phyloP scores from a whole-genome alignment of 2,888 invertebrate genomes.

The Plusia festucae region DNA sequence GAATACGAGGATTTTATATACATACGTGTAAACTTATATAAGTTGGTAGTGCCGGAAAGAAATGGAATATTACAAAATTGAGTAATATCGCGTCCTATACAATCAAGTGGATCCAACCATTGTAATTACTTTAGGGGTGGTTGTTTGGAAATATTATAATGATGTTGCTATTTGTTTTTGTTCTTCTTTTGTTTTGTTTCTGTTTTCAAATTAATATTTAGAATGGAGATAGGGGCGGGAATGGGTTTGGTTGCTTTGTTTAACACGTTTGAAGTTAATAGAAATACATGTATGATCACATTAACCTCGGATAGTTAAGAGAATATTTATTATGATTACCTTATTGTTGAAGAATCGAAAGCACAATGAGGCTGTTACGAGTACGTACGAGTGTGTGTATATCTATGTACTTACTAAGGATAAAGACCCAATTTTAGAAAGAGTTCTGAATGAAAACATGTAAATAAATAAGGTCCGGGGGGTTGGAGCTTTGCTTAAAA shows the following conservation, averaged over 20 bases:
- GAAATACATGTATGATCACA: background rate
- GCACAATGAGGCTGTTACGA: background rate
- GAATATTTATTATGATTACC: background rate
- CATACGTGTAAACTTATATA: background rate
- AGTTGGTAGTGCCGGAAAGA: background rate
- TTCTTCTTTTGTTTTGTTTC: constrained; percentile 2
- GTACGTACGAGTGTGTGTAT: too few species aligned
- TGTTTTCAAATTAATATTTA: background rate
- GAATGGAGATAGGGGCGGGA: background rate
- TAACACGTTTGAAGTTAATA: background rate
- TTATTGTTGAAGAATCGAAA: background rate
- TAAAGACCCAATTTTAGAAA: background rate
- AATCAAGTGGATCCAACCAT: background rate
- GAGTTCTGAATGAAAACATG: background rate
- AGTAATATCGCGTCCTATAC: background rate
- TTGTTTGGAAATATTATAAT: background rate
- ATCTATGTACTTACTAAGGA: too few species aligned
- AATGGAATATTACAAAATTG: background rate
- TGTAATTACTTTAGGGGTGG: constrained; percentile 4
- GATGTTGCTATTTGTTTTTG: background rate
- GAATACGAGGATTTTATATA: background rate
- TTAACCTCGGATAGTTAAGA: background rate
- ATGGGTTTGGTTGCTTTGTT: background rate
- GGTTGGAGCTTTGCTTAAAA: background rate
- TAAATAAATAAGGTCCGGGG: background rate